Evolutionary conservation across 2,113 vertebrate genomes (phyloP).

Genomic region (Austrofundulus limnaeus): DNA sequence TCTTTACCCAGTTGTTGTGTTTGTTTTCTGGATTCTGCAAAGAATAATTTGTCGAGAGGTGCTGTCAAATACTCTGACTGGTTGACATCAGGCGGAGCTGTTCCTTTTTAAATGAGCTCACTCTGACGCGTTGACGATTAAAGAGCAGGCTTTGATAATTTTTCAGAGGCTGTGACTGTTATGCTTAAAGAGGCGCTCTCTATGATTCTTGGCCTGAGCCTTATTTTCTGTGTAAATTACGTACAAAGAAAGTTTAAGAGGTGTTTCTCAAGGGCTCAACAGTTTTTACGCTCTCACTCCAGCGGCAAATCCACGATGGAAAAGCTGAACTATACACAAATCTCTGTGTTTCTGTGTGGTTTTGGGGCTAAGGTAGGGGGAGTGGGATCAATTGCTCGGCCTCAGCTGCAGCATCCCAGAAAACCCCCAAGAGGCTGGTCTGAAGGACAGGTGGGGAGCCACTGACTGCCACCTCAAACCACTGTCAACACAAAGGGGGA

Average conservation of each 20-base stretch:
- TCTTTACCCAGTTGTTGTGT: constrained; percentile 22
- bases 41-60: constrained; percentile 54
- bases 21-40: constrained; percentile 41
- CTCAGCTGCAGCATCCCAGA: constrained; percentile 71
- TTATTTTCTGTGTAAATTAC: constrained; percentile 82
- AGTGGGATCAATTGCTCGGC: constrained; percentile 70
- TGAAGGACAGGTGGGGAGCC: constrained; percentile 69
- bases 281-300: constrained; percentile 70
- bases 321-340: constrained; percentile 74
- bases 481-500: constrained; percentile 40
- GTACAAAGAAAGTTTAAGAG: constrained; percentile 81
- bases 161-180: constrained; percentile 78
- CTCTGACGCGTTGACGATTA: constrained; percentile 76
- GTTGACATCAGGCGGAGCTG: constrained; percentile 43
- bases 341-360: constrained; percentile 73
- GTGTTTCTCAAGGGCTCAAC: constrained; percentile 80
- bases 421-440: constrained; percentile 44
- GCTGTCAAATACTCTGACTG: constrained; percentile 32
- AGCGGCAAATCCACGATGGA: constrained; percentile 74
- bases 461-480: constrained; percentile 69
- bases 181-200: constrained; percentile 78
- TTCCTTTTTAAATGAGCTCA: constrained; percentile 62
- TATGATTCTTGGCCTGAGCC: constrained; percentile 75
- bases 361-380: constrained; percentile 61
- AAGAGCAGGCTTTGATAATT: constrained; percentile 73